Percentiles rank a stretch among this genome's conserved stretches.
phyloP scores from a whole-genome alignment of 2,797 vertebrate genomes.

The Pygocentrus nattereri region DNA sequence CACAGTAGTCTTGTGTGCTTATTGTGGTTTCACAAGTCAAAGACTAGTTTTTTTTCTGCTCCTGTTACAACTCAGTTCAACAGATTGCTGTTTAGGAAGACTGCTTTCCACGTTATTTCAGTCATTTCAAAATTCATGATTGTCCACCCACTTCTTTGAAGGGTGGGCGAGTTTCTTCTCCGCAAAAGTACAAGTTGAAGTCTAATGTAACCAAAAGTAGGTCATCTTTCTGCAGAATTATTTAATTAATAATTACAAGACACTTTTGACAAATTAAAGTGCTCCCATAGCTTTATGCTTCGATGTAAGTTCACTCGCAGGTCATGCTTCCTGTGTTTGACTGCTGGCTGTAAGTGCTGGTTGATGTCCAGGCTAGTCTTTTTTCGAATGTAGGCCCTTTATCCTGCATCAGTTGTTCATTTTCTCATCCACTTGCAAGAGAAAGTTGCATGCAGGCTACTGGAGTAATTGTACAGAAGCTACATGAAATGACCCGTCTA shows the following conservation, averaged over 20 bases:
- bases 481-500: neutral
- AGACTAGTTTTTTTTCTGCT: neutral
- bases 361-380: neutral
- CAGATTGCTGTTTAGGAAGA: neutral
- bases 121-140: constrained; percentile 16
- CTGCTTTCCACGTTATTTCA: neutral
- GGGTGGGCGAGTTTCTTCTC: neutral
- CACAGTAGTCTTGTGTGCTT: neutral
- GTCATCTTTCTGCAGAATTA: constrained; percentile 70
- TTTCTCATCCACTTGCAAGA: neutral
- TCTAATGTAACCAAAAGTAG: constrained; percentile 63
- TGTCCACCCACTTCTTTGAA: neutral
- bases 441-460: neutral
- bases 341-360: neutral
- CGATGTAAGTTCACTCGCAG: neutral
- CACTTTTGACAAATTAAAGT: constrained; percentile 65
- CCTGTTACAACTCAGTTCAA: neutral
- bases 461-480: no score
- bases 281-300: constrained; percentile 17
- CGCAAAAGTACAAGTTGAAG: no score
- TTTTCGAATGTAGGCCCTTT: neutral
- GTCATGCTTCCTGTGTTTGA: no score
- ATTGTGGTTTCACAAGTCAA: neutral
- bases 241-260: constrained; percentile 69
- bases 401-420: neutral